These are phyloP conservation scores for Andrena flavipes DNA, from an alignment of 2,888 invertebrate genomes.

Conservation along the genomic window DNA sequence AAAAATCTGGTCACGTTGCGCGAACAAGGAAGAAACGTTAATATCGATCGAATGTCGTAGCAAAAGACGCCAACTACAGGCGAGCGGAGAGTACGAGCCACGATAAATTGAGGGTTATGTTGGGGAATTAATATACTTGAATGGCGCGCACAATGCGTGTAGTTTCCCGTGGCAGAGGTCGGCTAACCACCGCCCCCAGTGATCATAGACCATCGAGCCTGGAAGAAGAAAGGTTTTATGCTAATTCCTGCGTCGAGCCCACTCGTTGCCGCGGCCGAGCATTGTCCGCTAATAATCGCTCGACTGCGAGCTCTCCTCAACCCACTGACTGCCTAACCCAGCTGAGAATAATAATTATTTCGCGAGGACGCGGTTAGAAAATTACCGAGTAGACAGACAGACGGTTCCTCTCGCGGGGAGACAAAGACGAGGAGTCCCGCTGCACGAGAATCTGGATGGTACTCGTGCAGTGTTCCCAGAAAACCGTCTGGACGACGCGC, in stretches of 20 bases:
- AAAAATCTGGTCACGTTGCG: neutral
- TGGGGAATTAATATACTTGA: conserved; percentile 68
- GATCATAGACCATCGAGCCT: conserved; percentile 65
- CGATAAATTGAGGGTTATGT: conserved; percentile 74
- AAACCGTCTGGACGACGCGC: conserved; percentile 24
- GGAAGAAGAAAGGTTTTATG: conserved; percentile 78
- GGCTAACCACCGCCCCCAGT: conserved; percentile 63
- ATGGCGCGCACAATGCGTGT: conserved; percentile 61
- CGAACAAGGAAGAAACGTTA: conserved; percentile 5
- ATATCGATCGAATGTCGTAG: conserved; percentile 23
- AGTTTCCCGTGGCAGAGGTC: conserved; percentile 65
- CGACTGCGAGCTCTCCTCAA: conserved; percentile 39
- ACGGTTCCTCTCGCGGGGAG: conserved; percentile 46
- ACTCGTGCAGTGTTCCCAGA: conserved; percentile 35
- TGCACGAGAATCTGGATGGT: conserved; percentile 29
- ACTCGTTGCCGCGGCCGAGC: conserved; percentile 71
- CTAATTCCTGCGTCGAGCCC: conserved; percentile 72
- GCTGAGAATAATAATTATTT: conserved; percentile 77
- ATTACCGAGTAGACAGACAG: conserved; percentile 67
- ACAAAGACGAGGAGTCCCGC: conserved; percentile 38
- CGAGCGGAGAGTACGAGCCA: conserved; percentile 45
- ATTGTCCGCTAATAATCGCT: conserved; percentile 80
- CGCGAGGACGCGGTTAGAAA: conserved; percentile 73
- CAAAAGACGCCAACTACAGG: neutral
- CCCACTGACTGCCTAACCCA: conserved; percentile 48